Base-by-base conservation (phyloP, 2,113 vertebrate genomes). In the Scytalopus superciliaris region DNA sequence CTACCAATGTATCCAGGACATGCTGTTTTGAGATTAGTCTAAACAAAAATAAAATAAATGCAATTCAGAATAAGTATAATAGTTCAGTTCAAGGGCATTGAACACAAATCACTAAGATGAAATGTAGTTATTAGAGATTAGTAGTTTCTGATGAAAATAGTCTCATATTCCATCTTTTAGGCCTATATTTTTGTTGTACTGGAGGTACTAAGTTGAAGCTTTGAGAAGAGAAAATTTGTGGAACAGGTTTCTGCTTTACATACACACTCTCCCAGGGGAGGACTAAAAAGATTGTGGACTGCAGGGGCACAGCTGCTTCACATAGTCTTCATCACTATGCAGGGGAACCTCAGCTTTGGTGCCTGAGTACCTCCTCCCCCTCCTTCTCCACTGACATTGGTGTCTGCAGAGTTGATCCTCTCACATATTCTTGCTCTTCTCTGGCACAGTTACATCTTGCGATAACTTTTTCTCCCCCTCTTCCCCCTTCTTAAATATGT, bases 361-460 rank as follows among this genome's bases (percentile, higher is more conserved):
- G 16, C 44, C 21, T 44, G 33, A 27, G 33, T 33, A 23, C 19
- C 27, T 60, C 23, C 63, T 69, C 9, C 27, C 33, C 27, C 39
- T 76, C 17, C 37, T 19, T 27, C 33, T 45, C 1, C 33, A 6
- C 49, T 30, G 24, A 3, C 40, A 25, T 11, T 2, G 16, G 10
- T 25, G 30, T 25, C n/a, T 56, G 35, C 40, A 42, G 40, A 42
- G 57, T 31, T 42, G 12, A 25, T 40, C 4, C 19, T 42, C 49
- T 56, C 49, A 33, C 21, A 2, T 22, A 7, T 52, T 52, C 40
- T 49, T 42, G 31, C 14, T 33, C 24, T 56, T 35, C 40, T 79
- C 30, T 49, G 35, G 30, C 40, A 49, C 25, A 22, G 3, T 27
- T 35, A 21, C 16, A 31, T 9, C 21, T 56, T 0, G 0, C 22